A percentile compares a stretch with the other conserved stretches of the same genome.
Conservation (phyloP, 1,140 invertebrate genomes). For the Cherax destructor region DNA sequence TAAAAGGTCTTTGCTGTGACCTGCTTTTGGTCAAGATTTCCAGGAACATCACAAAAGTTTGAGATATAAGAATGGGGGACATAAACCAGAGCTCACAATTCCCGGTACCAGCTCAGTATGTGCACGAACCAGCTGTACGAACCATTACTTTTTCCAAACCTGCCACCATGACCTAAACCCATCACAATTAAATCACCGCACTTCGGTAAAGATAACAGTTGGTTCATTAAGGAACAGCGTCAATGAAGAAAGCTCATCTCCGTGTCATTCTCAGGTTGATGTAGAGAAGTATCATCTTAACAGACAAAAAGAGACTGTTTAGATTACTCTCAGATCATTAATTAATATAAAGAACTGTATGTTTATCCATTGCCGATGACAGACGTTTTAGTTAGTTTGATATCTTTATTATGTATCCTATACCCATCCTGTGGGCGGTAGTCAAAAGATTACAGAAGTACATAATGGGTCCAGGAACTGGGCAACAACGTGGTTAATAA, state of each 20-base stretch:
- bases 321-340: constrained; percentile 20
- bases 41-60: constrained; percentile 11
- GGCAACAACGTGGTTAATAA: constrained; percentile 39
- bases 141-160: constrained; percentile 16
- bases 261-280: constrained; percentile 34
- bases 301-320: constrained; percentile 10
- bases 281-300: constrained; percentile 19
- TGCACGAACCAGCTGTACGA: neutral
- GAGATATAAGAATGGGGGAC: constrained; percentile 10
- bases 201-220: constrained; percentile 2
- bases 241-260: constrained; percentile 34
- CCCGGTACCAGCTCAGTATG: neutral
- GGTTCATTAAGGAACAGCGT: constrained; percentile 22
- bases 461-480: too few species aligned
- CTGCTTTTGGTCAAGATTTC: constrained; percentile 41
- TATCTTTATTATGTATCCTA: too few species aligned
- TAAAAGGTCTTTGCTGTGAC: constrained; percentile 27
- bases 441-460: too few species aligned
- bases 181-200: constrained; percentile 15
- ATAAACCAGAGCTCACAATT: neutral
- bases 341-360: constrained; percentile 35
- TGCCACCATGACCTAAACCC: constrained; percentile 13
- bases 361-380: constrained; percentile 30
- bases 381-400: too few species aligned
- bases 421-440: too few species aligned